Base-by-base conservation (phyloP, 1,140 invertebrate genomes). In the Batillaria attramentaria region DNA sequence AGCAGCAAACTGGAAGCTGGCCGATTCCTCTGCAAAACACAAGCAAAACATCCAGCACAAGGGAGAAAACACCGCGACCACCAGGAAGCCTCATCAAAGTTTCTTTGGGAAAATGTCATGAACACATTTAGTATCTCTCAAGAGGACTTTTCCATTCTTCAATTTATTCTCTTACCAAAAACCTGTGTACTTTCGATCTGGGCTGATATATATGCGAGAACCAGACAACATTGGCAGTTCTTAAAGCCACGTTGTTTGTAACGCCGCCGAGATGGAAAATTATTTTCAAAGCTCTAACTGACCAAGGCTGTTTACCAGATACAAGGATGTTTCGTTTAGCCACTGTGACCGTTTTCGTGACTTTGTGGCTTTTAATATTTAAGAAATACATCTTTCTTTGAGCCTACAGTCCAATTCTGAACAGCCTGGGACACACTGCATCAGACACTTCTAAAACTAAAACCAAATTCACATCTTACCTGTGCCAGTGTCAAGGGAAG, bases 1-100 rank as follows among this genome's bases (percentile, higher is more conserved):
- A n/a, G 68, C 6, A 31, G 68, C 68, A 70, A 70, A 70, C 42
- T 70, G 68, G 42, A 70, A 70, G 68, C 41, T 70, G 2, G 68
- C 39, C 0, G 68, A 39, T 46, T 70, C 68, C 50, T 42, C 68
- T 70, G 68, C 24, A 13, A 13, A 66, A 66, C 18, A 66, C 4
- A 4, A 1, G 35, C 35, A 18, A 35, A 69, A 35, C 62, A 35
- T 35, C 20, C n/a, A 31, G 8, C 31, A 35, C 31, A 35, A 28
- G 8, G 20, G 31, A 35, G 5, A 8, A 16, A 66, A 35, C 37
- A 16, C 31, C 37, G 8, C 3, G 5, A 35, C 0, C 4, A 10
- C 37, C 20, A 41, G 16, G 4, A 41, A 41, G 3, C 13, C 28
- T 41, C n/a, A 20, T 13, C 16, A 6, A 3, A 10, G 5, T 16